A percentile compares a stretch with the other conserved stretches of the same genome.
Evolutionary conservation across 2,113 vertebrate genomes (phyloP).

Genomic region (Danio rerio): GRCz12tu NC_133192.1:31451501-31452000

Average conservation of each 20-base stretch:
- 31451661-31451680: slow-evolving; percentile 53
- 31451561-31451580: slow-evolving; percentile 21
- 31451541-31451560: background rate
- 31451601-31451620: slow-evolving; percentile 47
- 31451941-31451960: slow-evolving; percentile 87
- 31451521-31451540: background rate
- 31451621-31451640: slow-evolving; percentile 56
- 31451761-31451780: slow-evolving; percentile 74
- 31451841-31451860: slow-evolving; percentile 12
- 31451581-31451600: slow-evolving; percentile 40
- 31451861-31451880: slow-evolving; percentile 44
- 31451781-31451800: slow-evolving; percentile 77
- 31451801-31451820: slow-evolving; percentile 65
- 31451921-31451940: slow-evolving; percentile 73
- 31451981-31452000: slow-evolving; percentile 89
- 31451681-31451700: slow-evolving; percentile 54
- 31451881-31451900: slow-evolving; percentile 18
- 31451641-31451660: slow-evolving; percentile 56
- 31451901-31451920: slow-evolving; percentile 70
- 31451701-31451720: slow-evolving; percentile 52
- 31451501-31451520: background rate
- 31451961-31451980: slow-evolving; percentile 85
- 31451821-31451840: slow-evolving; percentile 72
- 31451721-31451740: slow-evolving; percentile 48
- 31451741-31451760: slow-evolving; percentile 66